Evolutionary conservation across 64 coral and sea anemone genomes (phyloP).

Genomic region (Actinia tenebrosa): DNA sequence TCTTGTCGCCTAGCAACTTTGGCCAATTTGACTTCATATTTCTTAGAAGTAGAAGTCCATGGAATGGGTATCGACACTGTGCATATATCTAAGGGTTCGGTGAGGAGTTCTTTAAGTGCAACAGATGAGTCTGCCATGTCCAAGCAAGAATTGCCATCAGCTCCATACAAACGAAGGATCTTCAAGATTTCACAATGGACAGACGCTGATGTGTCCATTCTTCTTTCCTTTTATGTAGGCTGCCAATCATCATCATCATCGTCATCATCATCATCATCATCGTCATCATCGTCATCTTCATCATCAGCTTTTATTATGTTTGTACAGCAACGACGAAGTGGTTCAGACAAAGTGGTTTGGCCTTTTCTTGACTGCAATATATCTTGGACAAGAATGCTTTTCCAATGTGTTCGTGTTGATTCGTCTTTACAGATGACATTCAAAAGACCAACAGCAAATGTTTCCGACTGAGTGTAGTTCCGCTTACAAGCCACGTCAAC

Average conservation of each 20-base stretch:
- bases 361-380: background rate
- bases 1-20: conserved; percentile 18
- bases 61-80: background rate
- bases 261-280: too few relatives aligned
- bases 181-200: conserved; percentile 10
- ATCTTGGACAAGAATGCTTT: background rate
- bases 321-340: background rate
- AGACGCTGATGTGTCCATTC: background rate
- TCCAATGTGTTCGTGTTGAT: background rate
- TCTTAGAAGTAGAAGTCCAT: background rate
- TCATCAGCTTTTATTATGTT: too few relatives aligned
- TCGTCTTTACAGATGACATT: background rate
- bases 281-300: too few relatives aligned
- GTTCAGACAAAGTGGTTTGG: too few relatives aligned
- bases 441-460: background rate
- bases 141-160: background rate
- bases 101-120: background rate
- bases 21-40: background rate
- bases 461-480: background rate
- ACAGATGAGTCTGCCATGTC: background rate
- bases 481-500: background rate
- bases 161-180: background rate
- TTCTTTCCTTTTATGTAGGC: too few relatives aligned
- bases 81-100: background rate
- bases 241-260: too few relatives aligned